A percentile compares a stretch with the other conserved stretches of the same genome.
phyloP scores from a whole-genome alignment of 1,140 invertebrate species.

The Leptinotarsa undecemlineata region DNA sequence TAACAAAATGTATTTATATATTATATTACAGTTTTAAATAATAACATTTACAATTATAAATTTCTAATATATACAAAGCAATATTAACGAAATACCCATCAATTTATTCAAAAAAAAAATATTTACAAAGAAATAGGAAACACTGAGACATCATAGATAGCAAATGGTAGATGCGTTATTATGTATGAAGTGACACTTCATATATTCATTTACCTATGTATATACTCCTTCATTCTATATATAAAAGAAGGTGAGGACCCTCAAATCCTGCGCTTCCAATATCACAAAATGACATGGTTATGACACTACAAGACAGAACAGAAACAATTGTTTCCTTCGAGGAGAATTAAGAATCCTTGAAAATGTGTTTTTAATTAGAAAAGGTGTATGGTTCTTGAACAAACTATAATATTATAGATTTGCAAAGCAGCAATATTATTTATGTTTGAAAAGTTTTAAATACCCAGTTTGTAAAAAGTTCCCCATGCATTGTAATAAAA shows the following conservation, averaged over 20 bases:
- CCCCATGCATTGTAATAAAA: too few relatives aligned
- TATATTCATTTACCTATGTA: constrained; percentile 6
- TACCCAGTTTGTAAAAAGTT: too few relatives aligned
- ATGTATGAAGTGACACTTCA: constrained; percentile 21
- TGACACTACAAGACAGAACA: not conserved
- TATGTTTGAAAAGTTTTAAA: too few relatives aligned
- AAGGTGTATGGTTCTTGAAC: too few relatives aligned
- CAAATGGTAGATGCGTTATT: constrained; percentile 24
- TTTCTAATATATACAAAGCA: constrained; percentile 18
- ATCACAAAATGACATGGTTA: constrained; percentile 20
- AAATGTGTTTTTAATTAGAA: too few relatives aligned
- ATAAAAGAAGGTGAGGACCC: constrained; percentile 22
- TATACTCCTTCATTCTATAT: not conserved
- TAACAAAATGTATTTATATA: constrained; percentile 24
- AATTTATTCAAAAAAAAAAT: constrained; percentile 1
- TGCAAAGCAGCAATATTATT: too few relatives aligned
- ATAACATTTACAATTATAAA: constrained; percentile 13
- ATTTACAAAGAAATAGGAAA: constrained; percentile 19
- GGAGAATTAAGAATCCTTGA: not conserved
- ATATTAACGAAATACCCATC: constrained; percentile 2
- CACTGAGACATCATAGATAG: constrained; percentile 22
- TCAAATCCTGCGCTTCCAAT: constrained; percentile 3
- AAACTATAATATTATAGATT: too few relatives aligned
- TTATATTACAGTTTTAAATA: constrained; percentile 27
- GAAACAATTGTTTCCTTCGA: not conserved